Evolutionary conservation across 2,797 vertebrate species (phyloP).

Genomic region (Fistularia tabacaria): DNA sequence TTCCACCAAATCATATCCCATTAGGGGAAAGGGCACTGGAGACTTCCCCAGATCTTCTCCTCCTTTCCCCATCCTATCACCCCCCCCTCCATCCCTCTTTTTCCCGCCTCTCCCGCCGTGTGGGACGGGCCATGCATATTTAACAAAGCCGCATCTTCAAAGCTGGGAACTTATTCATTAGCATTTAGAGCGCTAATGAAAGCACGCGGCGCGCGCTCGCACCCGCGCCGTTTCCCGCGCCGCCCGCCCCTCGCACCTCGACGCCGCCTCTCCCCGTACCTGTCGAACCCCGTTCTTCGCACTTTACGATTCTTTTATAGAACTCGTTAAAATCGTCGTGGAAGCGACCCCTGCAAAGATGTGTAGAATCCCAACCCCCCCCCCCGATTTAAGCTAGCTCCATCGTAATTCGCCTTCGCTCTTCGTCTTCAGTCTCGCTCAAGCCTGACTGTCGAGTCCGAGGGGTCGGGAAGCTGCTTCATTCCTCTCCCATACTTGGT

Average conservation of each 20-base stretch:
- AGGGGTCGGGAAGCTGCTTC: too few relatives aligned
- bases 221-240: conserved; percentile 52
- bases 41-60: not conserved
- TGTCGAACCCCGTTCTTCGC: conserved; percentile 8
- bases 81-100: conserved; percentile 5
- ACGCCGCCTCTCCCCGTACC: conserved; percentile 17
- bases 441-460: too few relatives aligned
- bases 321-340: too few relatives aligned
- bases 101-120: conserved; percentile 30
- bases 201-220: conserved; percentile 57
- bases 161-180: conserved; percentile 74
- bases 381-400: too few relatives aligned
- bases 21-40: conserved; percentile 11
- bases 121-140: conserved; percentile 69
- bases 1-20: conserved; percentile 23
- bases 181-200: conserved; percentile 78
- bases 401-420: too few relatives aligned
- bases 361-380: too few relatives aligned
- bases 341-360: too few relatives aligned
- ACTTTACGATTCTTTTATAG: too few relatives aligned
- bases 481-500: too few relatives aligned
- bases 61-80: conserved; percentile 11
- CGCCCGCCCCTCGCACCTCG: conserved; percentile 19
- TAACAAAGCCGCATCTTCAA: conserved; percentile 74
- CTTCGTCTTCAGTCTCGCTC: too few relatives aligned